Evolutionary conservation across 2,888 invertebrate genomes (phyloP), one percentile per base, ranked within the genome.

Genomic region (Xanthostigma xanthostigma): DNA sequence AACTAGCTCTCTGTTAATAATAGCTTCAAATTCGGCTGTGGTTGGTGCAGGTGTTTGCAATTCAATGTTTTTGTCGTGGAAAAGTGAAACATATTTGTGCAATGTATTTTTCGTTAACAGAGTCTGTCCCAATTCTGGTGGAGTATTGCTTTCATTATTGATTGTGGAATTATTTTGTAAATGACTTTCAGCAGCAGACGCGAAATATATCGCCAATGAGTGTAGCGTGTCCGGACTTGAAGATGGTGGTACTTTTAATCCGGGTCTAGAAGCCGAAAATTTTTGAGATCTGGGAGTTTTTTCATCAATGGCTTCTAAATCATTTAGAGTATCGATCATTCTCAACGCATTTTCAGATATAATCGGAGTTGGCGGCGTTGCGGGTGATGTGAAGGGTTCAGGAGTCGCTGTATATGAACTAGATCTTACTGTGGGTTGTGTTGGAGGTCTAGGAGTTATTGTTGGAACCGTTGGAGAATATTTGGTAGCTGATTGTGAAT

Each of bases 191-290:
- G 78, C 70, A 54, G 79, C 78, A 9, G 79, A 79, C 3, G 86
- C 86, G 60, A 87, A 88, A 60, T 88, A 89, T 54, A 84, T 75
- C 1, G 88, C 87, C 41, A 89, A 62, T 0, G 86, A 83, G 56
- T 85, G 84, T 10, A 86, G 67, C 0, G 85, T 83, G 60, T 84
- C 82, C 0, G 87, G 85, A 1, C 85, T 84, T 0, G 82, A 75
- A 0, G 85, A 84, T 12, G 81, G 79, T 3, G 84, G 83, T 9
- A 82, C 76, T 8, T 78, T 70, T n/a, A 83, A 65, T 4, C 81
- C 84, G 36, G 74, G 72, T 51, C 81, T 70, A 34, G 73, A 27
- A 27, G 27, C 27, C 5, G 27, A 27, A 6, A 27, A 27, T 27
- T 27, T 27, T 27, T 27, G 59, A 8, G 56, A 68, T 41, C 70